Percentiles rank a stretch among this genome's conserved stretches.
These are phyloP conservation scores for Drosophila navojoa DNA, from an alignment of 1,140 invertebrate species.

Conservation along the genomic window DNA sequence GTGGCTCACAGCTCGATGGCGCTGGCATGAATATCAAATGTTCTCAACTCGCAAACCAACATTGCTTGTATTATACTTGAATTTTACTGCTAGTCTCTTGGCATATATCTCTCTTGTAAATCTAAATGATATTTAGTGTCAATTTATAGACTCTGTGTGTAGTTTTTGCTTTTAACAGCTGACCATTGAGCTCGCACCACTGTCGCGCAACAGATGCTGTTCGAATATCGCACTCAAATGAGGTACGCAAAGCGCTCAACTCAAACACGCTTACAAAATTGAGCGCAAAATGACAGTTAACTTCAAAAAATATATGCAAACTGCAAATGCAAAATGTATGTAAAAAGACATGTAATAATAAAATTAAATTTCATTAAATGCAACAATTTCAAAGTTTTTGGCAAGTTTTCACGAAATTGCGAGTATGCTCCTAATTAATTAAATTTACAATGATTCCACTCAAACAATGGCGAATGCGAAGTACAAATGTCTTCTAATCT, in stretches of 20 bases:
- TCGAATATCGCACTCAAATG: slow-evolving; percentile 24
- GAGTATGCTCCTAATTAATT: background rate
- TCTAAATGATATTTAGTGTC: too few species aligned
- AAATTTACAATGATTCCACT: background rate
- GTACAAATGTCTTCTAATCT: background rate
- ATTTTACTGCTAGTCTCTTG: too few species aligned
- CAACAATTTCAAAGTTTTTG: too few species aligned
- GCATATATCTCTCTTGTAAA: too few species aligned
- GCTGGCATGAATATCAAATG: background rate
- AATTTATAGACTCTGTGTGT: too few species aligned
- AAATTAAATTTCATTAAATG: background rate
- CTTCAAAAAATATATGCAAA: slow-evolving; percentile 29
- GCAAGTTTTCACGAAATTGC: background rate
- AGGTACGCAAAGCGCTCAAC: slow-evolving; percentile 8
- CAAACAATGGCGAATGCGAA: background rate
- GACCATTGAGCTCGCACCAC: slow-evolving; percentile 14
- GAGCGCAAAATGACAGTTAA: slow-evolving; percentile 25
- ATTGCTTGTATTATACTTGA: background rate
- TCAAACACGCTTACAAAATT: background rate
- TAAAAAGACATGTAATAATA: slow-evolving; percentile 18
- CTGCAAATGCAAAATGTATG: slow-evolving; percentile 65
- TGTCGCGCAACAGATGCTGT: slow-evolving; percentile 40
- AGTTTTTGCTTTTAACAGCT: too few species aligned
- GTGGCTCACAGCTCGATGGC: background rate
- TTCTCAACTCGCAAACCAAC: background rate